These are phyloP conservation scores for Virgularia gustaviana DNA, from an alignment of 92 coral and sea anemone species.

Conservation along the genomic window DNA sequence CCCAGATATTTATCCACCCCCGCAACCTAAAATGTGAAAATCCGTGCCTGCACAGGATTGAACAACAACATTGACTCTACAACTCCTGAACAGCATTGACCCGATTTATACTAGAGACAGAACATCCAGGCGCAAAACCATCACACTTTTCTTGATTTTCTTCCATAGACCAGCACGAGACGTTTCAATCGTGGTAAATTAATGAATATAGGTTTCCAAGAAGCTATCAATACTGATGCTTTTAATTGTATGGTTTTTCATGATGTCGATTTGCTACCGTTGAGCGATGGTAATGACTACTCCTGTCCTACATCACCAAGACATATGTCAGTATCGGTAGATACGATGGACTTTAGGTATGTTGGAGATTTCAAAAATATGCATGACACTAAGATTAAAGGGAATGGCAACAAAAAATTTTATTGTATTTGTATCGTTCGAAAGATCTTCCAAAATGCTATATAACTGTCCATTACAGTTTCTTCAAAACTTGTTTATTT, in stretches of 20 bases:
- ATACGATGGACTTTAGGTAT: constrained; percentile 75
- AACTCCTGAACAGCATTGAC: no score
- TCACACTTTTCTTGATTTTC: neutral
- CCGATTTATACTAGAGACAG: no score
- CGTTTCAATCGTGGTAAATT: constrained; percentile 85
- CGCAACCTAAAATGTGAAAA: no score
- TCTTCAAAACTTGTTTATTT: no score
- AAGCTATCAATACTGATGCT: constrained; percentile 60
- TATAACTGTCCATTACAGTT: no score
- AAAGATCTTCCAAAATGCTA: no score
- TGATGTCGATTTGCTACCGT: constrained; percentile 83
- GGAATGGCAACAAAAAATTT: no score
- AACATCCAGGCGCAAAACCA: no score
- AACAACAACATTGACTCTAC: neutral
- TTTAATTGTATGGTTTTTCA: constrained; percentile 79
- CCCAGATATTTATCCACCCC: no score
- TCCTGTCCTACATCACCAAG: constrained; percentile 92
- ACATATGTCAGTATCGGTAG: constrained; percentile 92
- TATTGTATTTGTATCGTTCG: no score
- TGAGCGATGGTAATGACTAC: constrained; percentile 79
- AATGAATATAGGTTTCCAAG: constrained; percentile 82
- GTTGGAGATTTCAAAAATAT: constrained; percentile 12
- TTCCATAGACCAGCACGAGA: constrained; percentile 39
- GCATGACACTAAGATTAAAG: no score
- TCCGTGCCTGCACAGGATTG: no score